Evolutionary conservation across 2,888 invertebrate genomes (phyloP).

Genomic region (Nymphalis c-album): DNA sequence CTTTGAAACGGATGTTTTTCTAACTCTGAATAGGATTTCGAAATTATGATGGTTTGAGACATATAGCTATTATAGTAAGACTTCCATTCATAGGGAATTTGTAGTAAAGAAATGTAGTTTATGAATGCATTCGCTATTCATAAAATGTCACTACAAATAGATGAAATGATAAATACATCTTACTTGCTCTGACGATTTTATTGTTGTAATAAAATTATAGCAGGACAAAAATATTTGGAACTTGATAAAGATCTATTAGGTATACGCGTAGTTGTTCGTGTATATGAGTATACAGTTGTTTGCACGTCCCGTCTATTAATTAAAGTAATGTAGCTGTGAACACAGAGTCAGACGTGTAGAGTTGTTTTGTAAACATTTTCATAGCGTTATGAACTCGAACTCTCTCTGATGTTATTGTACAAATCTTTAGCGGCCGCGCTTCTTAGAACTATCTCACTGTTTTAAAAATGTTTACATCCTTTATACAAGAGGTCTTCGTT

Average conservation of each 20-base stretch:
- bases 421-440: constrained; percentile 6
- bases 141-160: constrained; percentile 8
- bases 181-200: background rate
- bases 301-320: constrained; percentile 15
- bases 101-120: background rate
- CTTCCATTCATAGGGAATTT: constrained; percentile 20
- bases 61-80: constrained; percentile 39
- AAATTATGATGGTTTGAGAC: constrained; percentile 39
- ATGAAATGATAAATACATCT: constrained; percentile 10
- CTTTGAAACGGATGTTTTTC: constrained; percentile 71
- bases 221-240: no score
- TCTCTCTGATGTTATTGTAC: constrained; percentile 50
- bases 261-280: background rate
- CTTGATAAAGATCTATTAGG: no score
- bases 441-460: constrained; percentile 31
- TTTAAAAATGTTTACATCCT: constrained; percentile 30
- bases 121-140: background rate
- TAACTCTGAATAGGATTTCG: constrained; percentile 50
- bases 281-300: background rate
- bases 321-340: constrained; percentile 22
- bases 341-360: constrained; percentile 1
- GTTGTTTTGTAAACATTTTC: constrained; percentile 53
- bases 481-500: constrained; percentile 12
- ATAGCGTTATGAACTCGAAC: constrained; percentile 60
- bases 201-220: background rate